Percentiles rank a stretch among this genome's conserved stretches.
Evolutionary conservation across 2,888 invertebrate species (phyloP).

Genomic region (Agrochola litura): DNA sequence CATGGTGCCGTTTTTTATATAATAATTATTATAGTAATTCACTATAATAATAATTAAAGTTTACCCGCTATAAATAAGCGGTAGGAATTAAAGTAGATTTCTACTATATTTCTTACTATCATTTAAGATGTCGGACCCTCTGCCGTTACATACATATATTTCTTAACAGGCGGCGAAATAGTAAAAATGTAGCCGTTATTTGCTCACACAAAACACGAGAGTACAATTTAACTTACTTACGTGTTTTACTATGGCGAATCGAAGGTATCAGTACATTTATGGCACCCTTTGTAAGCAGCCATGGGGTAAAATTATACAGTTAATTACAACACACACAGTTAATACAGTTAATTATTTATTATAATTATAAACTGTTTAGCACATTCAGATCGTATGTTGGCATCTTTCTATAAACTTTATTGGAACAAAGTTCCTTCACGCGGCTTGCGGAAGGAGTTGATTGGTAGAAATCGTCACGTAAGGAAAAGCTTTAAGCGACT

Average conservation of each 20-base stretch:
- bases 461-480: no score
- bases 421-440: no score
- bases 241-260: constrained; percentile 2
- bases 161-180: neutral
- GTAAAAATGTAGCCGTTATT: neutral
- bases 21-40: no score
- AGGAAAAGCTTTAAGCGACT: no score
- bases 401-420: neutral
- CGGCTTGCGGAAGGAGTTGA: no score
- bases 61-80: no score
- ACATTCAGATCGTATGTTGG: neutral
- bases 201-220: constrained; percentile 1
- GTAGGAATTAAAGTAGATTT: no score
- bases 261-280: neutral
- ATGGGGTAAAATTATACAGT: neutral
- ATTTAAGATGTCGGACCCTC: neutral
- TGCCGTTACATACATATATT: neutral
- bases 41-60: no score
- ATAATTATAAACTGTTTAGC: neutral
- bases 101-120: no score
- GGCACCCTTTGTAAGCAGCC: neutral
- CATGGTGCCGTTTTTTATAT: no score
- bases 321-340: no score
- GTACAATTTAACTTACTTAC: neutral
- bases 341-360: no score